Conservation (phyloP, 1,140 invertebrate genomes). For the Diachasma alloeum region DNA sequence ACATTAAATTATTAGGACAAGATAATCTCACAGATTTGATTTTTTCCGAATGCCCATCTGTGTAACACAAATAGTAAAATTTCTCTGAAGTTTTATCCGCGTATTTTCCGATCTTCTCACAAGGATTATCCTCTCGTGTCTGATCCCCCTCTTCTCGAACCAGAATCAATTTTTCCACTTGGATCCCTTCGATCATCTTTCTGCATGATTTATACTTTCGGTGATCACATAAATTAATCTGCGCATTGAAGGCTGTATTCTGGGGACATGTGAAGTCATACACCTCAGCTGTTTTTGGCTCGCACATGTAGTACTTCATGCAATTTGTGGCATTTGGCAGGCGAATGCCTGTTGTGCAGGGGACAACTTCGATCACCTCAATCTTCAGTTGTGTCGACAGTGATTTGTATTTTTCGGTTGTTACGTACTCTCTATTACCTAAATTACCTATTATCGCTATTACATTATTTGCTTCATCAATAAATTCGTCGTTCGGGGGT, state of each 20-base stretch:
- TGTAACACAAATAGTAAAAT: slow-evolving; percentile 54
- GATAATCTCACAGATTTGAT: slow-evolving; percentile 42
- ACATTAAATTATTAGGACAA: slow-evolving; percentile 54
- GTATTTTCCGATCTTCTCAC: slow-evolving; percentile 45
- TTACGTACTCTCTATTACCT: slow-evolving; percentile 46
- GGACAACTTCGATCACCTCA: slow-evolving; percentile 53
- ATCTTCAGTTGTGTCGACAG: slow-evolving; percentile 34
- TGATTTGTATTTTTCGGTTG: slow-evolving; percentile 39
- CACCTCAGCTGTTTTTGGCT: slow-evolving; percentile 57
- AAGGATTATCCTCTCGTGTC: slow-evolving; percentile 29
- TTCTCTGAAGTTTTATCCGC: slow-evolving; percentile 44
- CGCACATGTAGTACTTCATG: slow-evolving; percentile 65
- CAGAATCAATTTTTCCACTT: neutral
- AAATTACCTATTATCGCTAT: slow-evolving; percentile 43
- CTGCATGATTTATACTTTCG: slow-evolving; percentile 52
- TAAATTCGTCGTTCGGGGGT: neutral
- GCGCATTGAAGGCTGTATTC: slow-evolving; percentile 63
- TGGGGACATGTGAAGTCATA: slow-evolving; percentile 62
- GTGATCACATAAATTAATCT: slow-evolving; percentile 60
- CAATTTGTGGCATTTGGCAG: slow-evolving; percentile 64
- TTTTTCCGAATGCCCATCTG: slow-evolving; percentile 22
- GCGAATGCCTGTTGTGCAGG: slow-evolving; percentile 59
- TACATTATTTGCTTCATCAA: slow-evolving; percentile 34
- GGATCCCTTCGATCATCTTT: neutral
- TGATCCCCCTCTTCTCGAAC: neutral